Evolutionary conservation across 2,797 vertebrate genomes (phyloP).

Genomic region (Centroberyx gerrardi): DNA sequence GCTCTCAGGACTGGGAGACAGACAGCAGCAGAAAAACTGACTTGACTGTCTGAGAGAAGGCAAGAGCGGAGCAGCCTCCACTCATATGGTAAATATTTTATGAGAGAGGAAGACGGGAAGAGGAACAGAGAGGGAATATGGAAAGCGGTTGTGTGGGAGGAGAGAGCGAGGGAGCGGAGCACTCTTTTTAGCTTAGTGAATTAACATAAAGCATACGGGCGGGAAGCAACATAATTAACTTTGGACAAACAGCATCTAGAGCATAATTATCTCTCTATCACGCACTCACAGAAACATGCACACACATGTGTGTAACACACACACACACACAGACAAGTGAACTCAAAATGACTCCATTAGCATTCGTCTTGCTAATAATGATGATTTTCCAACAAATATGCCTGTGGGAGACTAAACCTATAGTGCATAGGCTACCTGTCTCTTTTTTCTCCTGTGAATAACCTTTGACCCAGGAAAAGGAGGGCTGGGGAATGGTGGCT

Average conservation of each 20-base stretch:
- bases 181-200: conserved; percentile 40
- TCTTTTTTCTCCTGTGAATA: conserved; percentile 83
- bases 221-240: conserved; percentile 25
- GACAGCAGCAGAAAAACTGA: conserved; percentile 46
- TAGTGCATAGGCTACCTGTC: conserved; percentile 84
- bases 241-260: conserved; percentile 38
- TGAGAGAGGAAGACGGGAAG: conserved; percentile 30
- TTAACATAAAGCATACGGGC: conserved; percentile 31
- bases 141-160: conserved; percentile 40
- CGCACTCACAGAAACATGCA: conserved; percentile 12
- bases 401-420: background rate
- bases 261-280: conserved; percentile 19
- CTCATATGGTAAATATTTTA: conserved; percentile 71
- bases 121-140: conserved; percentile 13
- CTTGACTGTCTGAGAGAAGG: conserved; percentile 42
- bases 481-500: conserved; percentile 83
- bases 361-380: background rate
- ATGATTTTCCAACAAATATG: conserved; percentile 2
- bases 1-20: conserved; percentile 29
- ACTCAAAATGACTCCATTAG: conserved; percentile 1
- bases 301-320: too few species aligned
- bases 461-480: conserved; percentile 77
- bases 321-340: background rate
- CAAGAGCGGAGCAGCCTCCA: conserved; percentile 23
- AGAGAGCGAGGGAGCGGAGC: conserved; percentile 23